phyloP scores from a whole-genome alignment of 2,797 vertebrate genomes.

The Mallotus villosus region DNA sequence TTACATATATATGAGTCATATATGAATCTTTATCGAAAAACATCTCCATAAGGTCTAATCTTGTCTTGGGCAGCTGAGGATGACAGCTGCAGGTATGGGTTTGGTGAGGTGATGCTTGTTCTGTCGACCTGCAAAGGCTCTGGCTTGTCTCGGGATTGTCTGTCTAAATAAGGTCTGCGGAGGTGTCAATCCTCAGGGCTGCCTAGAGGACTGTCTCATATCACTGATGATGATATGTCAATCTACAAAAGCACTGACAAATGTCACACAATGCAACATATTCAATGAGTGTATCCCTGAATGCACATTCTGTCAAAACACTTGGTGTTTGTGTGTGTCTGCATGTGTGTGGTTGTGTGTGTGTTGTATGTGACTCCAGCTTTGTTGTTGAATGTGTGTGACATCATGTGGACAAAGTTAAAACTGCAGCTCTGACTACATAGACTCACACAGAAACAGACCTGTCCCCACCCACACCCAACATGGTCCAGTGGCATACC shows the following conservation, averaged over 20 bases:
- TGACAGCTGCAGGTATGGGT: constrained; percentile 30
- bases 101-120: not conserved
- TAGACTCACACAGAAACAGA: not conserved
- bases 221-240: constrained; percentile 51
- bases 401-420: constrained; percentile 76
- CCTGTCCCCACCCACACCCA: no score
- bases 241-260: constrained; percentile 35
- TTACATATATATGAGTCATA: no score
- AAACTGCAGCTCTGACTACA: constrained; percentile 60
- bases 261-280: constrained; percentile 38
- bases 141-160: constrained; percentile 50
- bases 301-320: constrained; percentile 3
- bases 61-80: not conserved
- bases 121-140: not conserved
- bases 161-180: constrained; percentile 48
- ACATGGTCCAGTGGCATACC: not conserved
- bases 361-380: not conserved
- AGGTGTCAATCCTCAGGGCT: constrained; percentile 41
- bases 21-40: not conserved
- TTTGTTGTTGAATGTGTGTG: constrained; percentile 73
- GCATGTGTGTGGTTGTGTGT: constrained; percentile 7
- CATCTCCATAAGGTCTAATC: not conserved
- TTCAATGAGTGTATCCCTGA: constrained; percentile 2
- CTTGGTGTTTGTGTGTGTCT: not conserved
- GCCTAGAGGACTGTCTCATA: constrained; percentile 48